A percentile compares a stretch with the other conserved stretches of the same genome.
These are phyloP conservation scores for Nymphalis io DNA, from an alignment of 1,140 invertebrate genomes.

Conservation along the genomic window DNA sequence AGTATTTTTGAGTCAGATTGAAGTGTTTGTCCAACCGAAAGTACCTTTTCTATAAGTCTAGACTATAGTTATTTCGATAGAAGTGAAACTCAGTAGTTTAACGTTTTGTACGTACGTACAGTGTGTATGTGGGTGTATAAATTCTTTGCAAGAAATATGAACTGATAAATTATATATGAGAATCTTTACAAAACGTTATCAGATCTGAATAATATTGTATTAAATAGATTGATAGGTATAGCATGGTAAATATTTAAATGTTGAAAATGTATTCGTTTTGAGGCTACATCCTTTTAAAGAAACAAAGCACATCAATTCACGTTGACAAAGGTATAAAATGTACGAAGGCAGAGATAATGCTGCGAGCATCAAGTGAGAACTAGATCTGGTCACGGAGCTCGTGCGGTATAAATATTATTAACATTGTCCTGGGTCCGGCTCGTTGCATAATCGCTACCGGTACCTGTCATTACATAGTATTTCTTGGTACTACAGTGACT, in stretches of 20 bases:
- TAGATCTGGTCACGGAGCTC: constrained; percentile 63
- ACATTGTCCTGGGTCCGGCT: constrained; percentile 73
- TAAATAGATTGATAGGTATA: too few relatives aligned
- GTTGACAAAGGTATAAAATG: constrained; percentile 38
- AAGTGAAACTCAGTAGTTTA: constrained; percentile 36
- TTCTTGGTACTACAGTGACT: constrained; percentile 49
- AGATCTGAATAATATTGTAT: background rate
- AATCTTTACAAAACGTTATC: background rate
- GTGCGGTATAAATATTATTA: constrained; percentile 59
- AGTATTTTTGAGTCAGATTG: constrained; percentile 33
- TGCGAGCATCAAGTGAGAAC: constrained; percentile 44
- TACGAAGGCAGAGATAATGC: constrained; percentile 32
- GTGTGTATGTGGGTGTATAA: background rate
- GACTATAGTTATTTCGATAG: constrained; percentile 34
- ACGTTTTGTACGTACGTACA: background rate
- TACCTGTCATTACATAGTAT: constrained; percentile 54
- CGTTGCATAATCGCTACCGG: constrained; percentile 69
- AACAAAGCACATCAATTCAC: constrained; percentile 28
- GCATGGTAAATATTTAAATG: too few relatives aligned
- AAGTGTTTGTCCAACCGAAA: constrained; percentile 40
- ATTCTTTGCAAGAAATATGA: background rate
- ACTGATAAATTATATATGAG: constrained; percentile 17
- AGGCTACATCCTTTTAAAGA: constrained; percentile 7
- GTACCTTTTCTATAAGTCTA: constrained; percentile 41
- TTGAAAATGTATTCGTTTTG: background rate